Evolutionary conservation across 2,113 vertebrate genomes (phyloP), one percentile per base, ranked within the genome.

Genomic region (Mobula hypostoma): DNA sequence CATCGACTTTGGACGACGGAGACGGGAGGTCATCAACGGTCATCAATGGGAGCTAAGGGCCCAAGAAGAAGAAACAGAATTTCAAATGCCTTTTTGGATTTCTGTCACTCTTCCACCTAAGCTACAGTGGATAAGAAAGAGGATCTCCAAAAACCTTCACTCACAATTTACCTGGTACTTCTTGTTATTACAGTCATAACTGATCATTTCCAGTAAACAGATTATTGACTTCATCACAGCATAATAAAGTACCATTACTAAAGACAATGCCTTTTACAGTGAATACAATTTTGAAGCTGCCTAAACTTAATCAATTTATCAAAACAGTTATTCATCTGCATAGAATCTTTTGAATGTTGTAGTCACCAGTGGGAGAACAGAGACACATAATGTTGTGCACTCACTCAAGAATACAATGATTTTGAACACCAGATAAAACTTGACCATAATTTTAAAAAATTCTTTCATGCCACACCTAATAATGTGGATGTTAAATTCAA

Each of bases 371-470:
- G 61, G 21, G 48, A 74, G 40, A 74, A 76, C 48, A 15, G 68
- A 72, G 36, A 56, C 68, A 56, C 68, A 93, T 48, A 93, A 93
- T 27, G 68, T 66, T 93, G 68, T 40, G 70, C 14, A 93, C 24
- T 74, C 91, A 93, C 36, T 74, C 79, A 88, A 95, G 95, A 72
- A 76, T 94, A 77, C 92, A 94, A 56, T 48, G 96, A 94, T 94
- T 96, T 94, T 95, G 91, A 96, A 97, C 96, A 96, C 94, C 76
- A 32, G 76, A 63, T 21, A 96, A 96, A 95, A 94, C 85, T 94
- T 95, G 94, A 94, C 95, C 95, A 96, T 96, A 95, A 96, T 96
- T 97, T 97, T 98, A 98, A 98, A 96, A 97, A 95, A 95, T 95
- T 95, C 96, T 94, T 95, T 95, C 95, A 95, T 96, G 95, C 95